Conservation (phyloP, 2,888 invertebrate genomes). For the Muscina levida region DNA sequence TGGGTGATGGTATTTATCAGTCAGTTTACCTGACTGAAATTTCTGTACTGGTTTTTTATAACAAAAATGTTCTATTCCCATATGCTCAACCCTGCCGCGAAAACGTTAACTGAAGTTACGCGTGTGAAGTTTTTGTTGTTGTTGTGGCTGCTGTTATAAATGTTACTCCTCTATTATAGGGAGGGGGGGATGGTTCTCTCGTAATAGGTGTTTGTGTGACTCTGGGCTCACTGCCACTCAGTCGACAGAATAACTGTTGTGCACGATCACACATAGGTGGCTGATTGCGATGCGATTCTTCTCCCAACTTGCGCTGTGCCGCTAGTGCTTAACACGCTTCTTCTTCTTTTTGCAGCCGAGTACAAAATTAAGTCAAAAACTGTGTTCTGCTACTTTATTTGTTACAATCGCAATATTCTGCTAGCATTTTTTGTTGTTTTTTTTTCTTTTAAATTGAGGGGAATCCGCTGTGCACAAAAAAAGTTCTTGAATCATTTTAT, state of each 20-base stretch:
- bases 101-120: neutral
- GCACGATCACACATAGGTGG: conserved; percentile 30
- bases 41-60: too few relatives aligned
- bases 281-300: conserved; percentile 5
- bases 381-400: conserved; percentile 9
- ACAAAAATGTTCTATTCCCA: too few relatives aligned
- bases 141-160: too few relatives aligned
- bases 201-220: conserved; percentile 4
- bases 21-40: too few relatives aligned
- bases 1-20: too few relatives aligned
- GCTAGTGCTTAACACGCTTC: conserved; percentile 7
- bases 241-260: conserved; percentile 30
- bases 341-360: neutral
- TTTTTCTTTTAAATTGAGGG: conserved; percentile 21
- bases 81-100: too few relatives aligned
- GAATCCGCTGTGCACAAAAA: neutral
- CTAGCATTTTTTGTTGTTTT: neutral
- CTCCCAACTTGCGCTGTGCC: too few relatives aligned
- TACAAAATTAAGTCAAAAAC: conserved; percentile 31
- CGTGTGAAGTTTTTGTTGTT: conserved; percentile 40
- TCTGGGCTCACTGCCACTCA: neutral
- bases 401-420: neutral
- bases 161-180: conserved; percentile 5
- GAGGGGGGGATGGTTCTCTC: too few relatives aligned
- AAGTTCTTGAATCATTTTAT: conserved; percentile 20